Evolutionary conservation across 2,888 invertebrate genomes (phyloP), one percentile per base, ranked within the genome.

Genomic region (Xestobium rufovillosum): DNA sequence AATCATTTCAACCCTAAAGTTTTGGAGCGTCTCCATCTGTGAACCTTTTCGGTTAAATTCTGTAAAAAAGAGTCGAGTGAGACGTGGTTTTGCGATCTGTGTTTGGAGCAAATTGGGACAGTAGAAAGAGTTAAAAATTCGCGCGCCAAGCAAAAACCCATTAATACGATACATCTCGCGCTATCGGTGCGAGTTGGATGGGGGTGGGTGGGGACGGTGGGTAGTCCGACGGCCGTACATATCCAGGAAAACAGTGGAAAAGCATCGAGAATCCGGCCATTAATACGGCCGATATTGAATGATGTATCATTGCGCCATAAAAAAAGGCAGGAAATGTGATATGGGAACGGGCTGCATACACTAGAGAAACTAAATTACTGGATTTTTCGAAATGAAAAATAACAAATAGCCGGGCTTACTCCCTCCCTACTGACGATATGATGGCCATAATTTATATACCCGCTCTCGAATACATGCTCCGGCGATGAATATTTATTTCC

Each of bases 241-340:
- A n/a, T n/a, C n/a, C n/a, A n/a, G n/a, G n/a, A n/a, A n/a, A n/a
- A n/a, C n/a, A n/a, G n/a, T n/a, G n/a, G n/a, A n/a, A 41, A 44
- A 37, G 42, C 42, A 42, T 45, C 48, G 44, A 45, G 51, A 48
- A 48, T 46, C 47, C 47, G 52, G 57, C 61, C 61, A 61, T 61
- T 61, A 61, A 61, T 61, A 61, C 60, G 58, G 59, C 59, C 65
- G 65, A 67, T 67, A 66, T 66, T 66, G 67, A 67, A 65, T 67
- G 67, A 66, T 66, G 67, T 65, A 66, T 66, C 66, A 66, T 65
- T 63, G 65, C 62, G 64, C 65, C 61, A 65, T 65, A 67, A 66
- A 66, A n/a, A n/a, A 66, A 63, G 64, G 61, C 66, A 66, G 65
- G 66, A 66, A 66, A 66, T 65, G 65, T 63, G 67, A 67, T 67